phyloP scores from a whole-genome alignment of 2,888 invertebrate species.

The Cephus runcator region DNA sequence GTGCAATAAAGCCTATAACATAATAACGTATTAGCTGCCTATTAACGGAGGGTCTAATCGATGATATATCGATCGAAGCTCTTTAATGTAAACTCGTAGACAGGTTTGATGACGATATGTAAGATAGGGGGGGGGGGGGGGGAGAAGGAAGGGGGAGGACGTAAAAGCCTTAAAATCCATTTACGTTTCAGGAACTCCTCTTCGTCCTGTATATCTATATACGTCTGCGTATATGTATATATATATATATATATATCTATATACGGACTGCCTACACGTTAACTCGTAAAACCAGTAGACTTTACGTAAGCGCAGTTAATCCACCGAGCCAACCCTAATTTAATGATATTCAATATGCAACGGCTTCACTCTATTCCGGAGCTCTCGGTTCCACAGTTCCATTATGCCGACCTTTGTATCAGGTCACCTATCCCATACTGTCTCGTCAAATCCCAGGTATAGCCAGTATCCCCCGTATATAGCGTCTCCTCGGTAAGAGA shows the following conservation, averaged over 20 bases:
- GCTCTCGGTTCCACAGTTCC: slow-evolving; percentile 8
- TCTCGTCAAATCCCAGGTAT: not conserved
- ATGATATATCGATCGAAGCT: not conserved
- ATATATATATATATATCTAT: not conserved
- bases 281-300: slow-evolving; percentile 40
- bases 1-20: not conserved
- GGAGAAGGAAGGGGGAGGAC: slow-evolving; percentile 12
- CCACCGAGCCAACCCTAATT: slow-evolving; percentile 43
- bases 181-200: not conserved
- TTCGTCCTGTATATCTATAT: not conserved
- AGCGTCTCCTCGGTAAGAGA: not conserved
- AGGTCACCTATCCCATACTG: slow-evolving; percentile 5
- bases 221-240: not conserved
- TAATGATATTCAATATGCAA: slow-evolving; percentile 49
- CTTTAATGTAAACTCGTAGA: not conserved
- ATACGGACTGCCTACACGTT: slow-evolving; percentile 22
- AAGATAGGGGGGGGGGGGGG: not conserved
- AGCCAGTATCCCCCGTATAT: not conserved
- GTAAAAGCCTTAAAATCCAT: slow-evolving; percentile 6
- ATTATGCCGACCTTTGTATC: slow-evolving; percentile 37
- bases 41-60: not conserved
- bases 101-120: not conserved
- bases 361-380: not conserved
- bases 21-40: not conserved
- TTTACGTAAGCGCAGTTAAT: slow-evolving; percentile 41